Evolutionary conservation across 2,888 invertebrate genomes (phyloP), one percentile per base, ranked within the genome.

Genomic region (Drosophila tripunctata): DNA sequence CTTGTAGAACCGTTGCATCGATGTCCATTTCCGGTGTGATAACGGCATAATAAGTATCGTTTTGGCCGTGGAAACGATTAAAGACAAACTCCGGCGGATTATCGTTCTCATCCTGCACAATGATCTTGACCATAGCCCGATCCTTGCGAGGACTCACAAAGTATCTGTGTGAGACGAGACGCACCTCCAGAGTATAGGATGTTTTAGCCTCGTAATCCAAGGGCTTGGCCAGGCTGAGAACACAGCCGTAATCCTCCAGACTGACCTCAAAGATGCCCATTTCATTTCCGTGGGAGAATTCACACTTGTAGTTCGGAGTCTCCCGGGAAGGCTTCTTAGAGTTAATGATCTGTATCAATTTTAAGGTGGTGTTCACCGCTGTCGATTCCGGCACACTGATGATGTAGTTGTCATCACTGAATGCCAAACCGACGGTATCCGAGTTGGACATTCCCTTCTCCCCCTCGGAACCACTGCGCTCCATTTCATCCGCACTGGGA

Each of bases 61-160:
- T 93, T 8, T 94, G 94, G 0, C 92, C 93, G 2, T 92, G 91
- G 51, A 92, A 91, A 10, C 94, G 93, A 1, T 95, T 95, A 82
- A 95, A 96, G 0, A 95, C 91, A 89, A 98, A 98, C 77, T 94
- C 93, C 0, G 98, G 98, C 0, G 93, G 93, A 90, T 98, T 98
- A 89, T 98, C 98, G 89, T 98, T 98, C 0, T 96, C 94, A 90
- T 98, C 98, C 62, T 91, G 91, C 1, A 98, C 95, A 70, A 96
- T 95, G 0, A 98, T 94, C 69, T 95, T 95, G 0, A 98, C 94
- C 79, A 94, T 94, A 0, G 96, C 95, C 17, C 93, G 93, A 78
- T 95, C 95, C 69, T 94, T 94, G 35, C 95, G 94, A 0, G 95
- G 95, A 90, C 96, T 96, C 21, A 97, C 94, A 4, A 96, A 93